A percentile compares a stretch with the other conserved stretches of the same genome.
phyloP scores from a whole-genome alignment of 2,797 vertebrate species.

The Anabacerthia variegaticeps region DNA sequence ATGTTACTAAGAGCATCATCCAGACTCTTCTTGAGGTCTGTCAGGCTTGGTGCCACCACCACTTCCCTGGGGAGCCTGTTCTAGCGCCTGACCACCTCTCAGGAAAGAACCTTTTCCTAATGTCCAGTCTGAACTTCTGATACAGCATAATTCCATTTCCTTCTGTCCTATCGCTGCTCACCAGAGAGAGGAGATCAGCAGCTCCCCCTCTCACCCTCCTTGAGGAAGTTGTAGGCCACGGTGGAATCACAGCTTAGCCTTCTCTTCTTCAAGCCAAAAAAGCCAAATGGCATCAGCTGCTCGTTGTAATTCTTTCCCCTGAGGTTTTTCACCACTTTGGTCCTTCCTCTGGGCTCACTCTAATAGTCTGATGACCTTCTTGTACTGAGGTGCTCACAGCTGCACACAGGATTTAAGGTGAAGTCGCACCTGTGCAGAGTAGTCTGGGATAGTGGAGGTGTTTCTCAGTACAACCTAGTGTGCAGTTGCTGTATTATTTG shows the following conservation, averaged over 20 bases:
- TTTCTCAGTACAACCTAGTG: neutral
- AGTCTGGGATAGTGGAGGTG: rapidly evolving
- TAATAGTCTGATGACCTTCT: neutral
- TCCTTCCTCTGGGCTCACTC: neutral
- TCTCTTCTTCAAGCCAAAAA: neutral
- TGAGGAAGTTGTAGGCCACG: neutral
- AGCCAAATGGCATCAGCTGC: neutral
- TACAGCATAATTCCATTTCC: neutral
- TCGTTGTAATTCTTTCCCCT: neutral
- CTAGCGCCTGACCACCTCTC: neutral
- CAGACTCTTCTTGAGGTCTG: neutral
- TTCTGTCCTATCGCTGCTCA: rapidly evolving
- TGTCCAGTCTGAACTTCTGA: neutral
- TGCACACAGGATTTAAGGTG: neutral
- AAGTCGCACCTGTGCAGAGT: rapidly evolving
- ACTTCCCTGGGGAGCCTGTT: neutral
- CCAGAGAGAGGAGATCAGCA: neutral
- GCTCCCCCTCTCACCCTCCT: rapidly evolving
- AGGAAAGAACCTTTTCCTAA: neutral
- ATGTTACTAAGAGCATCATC: neutral
- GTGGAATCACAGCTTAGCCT: neutral
- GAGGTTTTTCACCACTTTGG: rapidly evolving
- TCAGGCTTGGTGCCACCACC: neutral
- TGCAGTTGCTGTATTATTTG: neutral
- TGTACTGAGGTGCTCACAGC: neutral